Percentiles rank a stretch among this genome's conserved stretches.
phyloP scores from a whole-genome alignment of 2,888 invertebrate species.

The Dryobotodes eremita region DNA sequence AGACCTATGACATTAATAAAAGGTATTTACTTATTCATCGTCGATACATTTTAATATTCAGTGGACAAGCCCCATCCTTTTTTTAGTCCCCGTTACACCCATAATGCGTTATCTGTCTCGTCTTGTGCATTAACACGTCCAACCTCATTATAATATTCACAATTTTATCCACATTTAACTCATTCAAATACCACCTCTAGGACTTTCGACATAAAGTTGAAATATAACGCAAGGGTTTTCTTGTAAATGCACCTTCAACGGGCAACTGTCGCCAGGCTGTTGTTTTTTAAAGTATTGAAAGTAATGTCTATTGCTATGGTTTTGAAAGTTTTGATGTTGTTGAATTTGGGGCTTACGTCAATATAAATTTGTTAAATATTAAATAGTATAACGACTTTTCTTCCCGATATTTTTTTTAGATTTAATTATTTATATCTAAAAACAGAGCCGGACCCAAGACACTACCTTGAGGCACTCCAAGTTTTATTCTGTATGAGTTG shows the following conservation, averaged over 20 bases:
- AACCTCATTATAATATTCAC: slow-evolving; percentile 83
- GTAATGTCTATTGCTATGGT: slow-evolving; percentile 23
- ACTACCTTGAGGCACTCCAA: not conserved
- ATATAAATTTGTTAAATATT: not conserved
- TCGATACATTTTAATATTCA: slow-evolving; percentile 59
- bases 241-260: slow-evolving; percentile 39
- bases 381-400: not conserved
- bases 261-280: slow-evolving; percentile 63
- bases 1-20: not conserved
- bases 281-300: slow-evolving; percentile 55
- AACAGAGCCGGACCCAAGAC: not conserved
- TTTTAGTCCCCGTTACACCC: slow-evolving; percentile 75
- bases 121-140: slow-evolving; percentile 86
- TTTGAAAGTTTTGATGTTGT: slow-evolving; percentile 7
- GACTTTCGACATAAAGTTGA: slow-evolving; percentile 12
- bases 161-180: slow-evolving; percentile 29
- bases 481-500: no score
- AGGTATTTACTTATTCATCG: slow-evolving; percentile 6
- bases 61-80: slow-evolving; percentile 64
- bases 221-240: slow-evolving; percentile 6
- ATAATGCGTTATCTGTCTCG: slow-evolving; percentile 83
- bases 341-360: not conserved
- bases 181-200: slow-evolving; percentile 45
- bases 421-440: not conserved
- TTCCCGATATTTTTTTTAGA: not conserved